Conservation (phyloP, 2,888 invertebrate genomes). For the Dione vanillae region DNA sequence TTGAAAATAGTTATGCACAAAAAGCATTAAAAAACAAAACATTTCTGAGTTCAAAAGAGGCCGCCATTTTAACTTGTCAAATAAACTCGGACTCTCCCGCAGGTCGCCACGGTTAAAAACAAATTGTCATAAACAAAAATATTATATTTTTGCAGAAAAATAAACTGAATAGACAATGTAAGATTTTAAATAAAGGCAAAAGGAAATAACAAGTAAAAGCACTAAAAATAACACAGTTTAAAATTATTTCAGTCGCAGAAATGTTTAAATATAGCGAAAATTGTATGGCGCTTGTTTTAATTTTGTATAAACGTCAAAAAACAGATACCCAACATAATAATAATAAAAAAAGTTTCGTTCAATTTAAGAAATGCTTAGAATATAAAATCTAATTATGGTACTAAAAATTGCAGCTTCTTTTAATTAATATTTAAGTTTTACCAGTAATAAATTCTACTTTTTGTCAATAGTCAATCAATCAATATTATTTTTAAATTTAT, state of each 20-base stretch:
- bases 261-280: slow-evolving; percentile 51
- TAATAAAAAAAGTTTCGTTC: slow-evolving; percentile 15
- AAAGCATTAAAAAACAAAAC: slow-evolving; percentile 51
- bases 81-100: slow-evolving; percentile 62
- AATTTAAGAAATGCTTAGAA: neutral
- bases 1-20: slow-evolving; percentile 33
- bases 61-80: slow-evolving; percentile 84
- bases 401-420: no score
- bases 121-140: slow-evolving; percentile 61
- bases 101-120: slow-evolving; percentile 80
- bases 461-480: no score
- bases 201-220: slow-evolving; percentile 40
- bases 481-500: no score
- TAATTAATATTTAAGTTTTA: no score
- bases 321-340: slow-evolving; percentile 56
- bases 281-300: slow-evolving; percentile 81
- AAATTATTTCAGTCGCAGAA: slow-evolving; percentile 26
- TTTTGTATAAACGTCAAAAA: slow-evolving; percentile 67
- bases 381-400: no score
- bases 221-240: slow-evolving; percentile 43
- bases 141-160: slow-evolving; percentile 43
- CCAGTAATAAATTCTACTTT: no score
- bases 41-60: slow-evolving; percentile 78
- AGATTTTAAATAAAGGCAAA: slow-evolving; percentile 21
- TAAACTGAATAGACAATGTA: slow-evolving; percentile 12